Percentiles rank a stretch among this genome's conserved stretches.
Conservation (phyloP, 2,113 vertebrate species). For the Tauraco erythrolophus region DNA sequence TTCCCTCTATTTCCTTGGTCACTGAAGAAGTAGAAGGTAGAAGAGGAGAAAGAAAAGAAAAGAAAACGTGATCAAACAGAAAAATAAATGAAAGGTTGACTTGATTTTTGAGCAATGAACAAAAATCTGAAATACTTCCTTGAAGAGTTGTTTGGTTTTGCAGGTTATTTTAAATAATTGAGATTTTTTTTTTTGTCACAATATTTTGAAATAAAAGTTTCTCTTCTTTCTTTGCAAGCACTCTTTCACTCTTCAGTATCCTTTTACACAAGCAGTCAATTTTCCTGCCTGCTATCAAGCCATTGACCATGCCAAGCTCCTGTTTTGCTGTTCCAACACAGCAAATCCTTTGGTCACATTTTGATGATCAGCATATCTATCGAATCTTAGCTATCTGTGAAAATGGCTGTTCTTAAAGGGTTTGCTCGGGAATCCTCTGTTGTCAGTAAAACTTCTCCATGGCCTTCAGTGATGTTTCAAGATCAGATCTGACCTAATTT, state of each 20-base stretch:
- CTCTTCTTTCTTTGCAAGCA: neutral
- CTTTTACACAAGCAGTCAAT: neutral
- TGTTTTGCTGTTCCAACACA: neutral
- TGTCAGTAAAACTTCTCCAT: neutral
- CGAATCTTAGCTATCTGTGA: neutral
- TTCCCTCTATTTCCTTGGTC: neutral
- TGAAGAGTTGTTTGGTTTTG: neutral
- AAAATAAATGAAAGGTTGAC: neutral
- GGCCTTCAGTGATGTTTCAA: neutral
- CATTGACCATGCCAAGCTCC: neutral
- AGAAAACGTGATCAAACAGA: neutral
- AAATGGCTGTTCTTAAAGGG: neutral
- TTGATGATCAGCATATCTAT: neutral
- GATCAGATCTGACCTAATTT: neutral
- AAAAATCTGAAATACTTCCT: neutral
- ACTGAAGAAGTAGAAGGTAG: neutral
- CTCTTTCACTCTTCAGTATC: neutral
- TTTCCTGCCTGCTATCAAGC: neutral
- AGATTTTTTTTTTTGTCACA: neutral
- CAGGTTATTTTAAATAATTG: neutral
- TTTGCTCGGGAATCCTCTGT: neutral
- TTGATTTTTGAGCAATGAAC: neutral
- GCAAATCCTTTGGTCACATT: neutral
- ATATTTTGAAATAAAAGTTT: neutral
- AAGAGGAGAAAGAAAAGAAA: neutral